Conservation (phyloP, 2,888 invertebrate genomes). For the Rutpela maculata region DNA sequence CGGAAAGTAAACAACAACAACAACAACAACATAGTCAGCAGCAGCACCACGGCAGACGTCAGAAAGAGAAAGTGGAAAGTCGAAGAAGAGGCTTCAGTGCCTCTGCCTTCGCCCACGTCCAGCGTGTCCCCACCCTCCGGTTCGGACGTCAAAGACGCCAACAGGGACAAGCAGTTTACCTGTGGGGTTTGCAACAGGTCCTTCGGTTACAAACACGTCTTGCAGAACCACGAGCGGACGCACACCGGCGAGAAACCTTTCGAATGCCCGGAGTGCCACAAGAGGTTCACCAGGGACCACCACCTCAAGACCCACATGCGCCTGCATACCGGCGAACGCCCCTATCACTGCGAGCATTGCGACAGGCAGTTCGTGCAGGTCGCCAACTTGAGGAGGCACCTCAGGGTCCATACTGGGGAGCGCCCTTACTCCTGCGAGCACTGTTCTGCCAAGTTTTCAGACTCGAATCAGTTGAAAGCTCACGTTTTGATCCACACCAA, state of each 20-base stretch:
- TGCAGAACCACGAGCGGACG: conserved; percentile 95
- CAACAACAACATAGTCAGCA: conserved; percentile 73
- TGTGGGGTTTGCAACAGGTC: conserved; percentile 92
- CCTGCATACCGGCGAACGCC: conserved; percentile 94
- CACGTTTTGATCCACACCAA: conserved; percentile 93
- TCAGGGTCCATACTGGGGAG: conserved; percentile 94
- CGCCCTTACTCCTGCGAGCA: conserved; percentile 91
- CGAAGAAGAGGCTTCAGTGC: conserved; percentile 64
- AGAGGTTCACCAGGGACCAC: conserved; percentile 93
- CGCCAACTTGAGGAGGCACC: conserved; percentile 91
- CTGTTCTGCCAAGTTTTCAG: conserved; percentile 91
- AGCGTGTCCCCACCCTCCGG: conserved; percentile 76
- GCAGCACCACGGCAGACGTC: conserved; percentile 65
- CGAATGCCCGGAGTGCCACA: conserved; percentile 93
- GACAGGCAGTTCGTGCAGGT: conserved; percentile 95
- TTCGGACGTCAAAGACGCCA: conserved; percentile 65
- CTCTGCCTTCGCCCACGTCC: conserved; percentile 77
- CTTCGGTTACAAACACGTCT: conserved; percentile 95
- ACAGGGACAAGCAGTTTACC: conserved; percentile 88
- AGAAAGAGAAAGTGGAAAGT: conserved; percentile 66
- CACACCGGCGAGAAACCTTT: conserved; percentile 97
- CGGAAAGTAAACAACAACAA: conserved; percentile 70
- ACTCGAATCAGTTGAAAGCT: conserved; percentile 94
- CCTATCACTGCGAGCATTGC: conserved; percentile 93
- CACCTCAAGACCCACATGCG: conserved; percentile 95